Evolutionary conservation across 2,797 vertebrate species (phyloP).

Genomic region (Chromobotia macracanthus): DNA sequence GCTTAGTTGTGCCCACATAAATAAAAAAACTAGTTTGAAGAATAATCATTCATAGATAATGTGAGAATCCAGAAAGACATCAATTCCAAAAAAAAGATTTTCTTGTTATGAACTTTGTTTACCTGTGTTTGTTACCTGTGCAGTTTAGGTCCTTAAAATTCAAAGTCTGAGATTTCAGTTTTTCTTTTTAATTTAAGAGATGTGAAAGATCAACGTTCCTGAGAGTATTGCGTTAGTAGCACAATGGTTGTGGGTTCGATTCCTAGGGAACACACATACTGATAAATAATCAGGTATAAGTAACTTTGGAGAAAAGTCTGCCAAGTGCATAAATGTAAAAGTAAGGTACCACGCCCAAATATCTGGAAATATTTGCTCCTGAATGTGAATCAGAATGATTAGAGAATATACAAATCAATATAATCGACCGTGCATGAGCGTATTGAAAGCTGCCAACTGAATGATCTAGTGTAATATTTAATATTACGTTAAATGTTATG

Average conservation of each 20-base stretch:
- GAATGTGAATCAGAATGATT: constrained; percentile 5
- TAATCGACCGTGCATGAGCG: not conserved
- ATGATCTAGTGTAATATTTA: not conserved
- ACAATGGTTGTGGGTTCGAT: too few relatives aligned
- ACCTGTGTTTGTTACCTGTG: not conserved
- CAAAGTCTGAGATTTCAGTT: not conserved
- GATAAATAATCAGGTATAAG: too few relatives aligned
- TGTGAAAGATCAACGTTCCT: not conserved
- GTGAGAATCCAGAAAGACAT: not conserved
- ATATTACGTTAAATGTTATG: constrained; percentile 1
- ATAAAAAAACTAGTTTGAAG: constrained; percentile 16
- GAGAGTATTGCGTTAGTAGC: too few relatives aligned
- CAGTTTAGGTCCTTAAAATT: not conserved
- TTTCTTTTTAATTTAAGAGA: too few relatives aligned
- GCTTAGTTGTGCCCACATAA: constrained; percentile 48
- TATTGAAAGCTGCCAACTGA: not conserved
- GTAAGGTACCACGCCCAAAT: not conserved
- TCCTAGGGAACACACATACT: too few relatives aligned
- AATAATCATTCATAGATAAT: constrained; percentile 12
- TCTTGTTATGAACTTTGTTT: not conserved
- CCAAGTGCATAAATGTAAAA: too few relatives aligned
- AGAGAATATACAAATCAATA: not conserved
- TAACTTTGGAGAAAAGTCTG: too few relatives aligned
- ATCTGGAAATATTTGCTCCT: not conserved
- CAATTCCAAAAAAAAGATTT: constrained; percentile 10